A percentile compares a stretch with the other conserved stretches of the same genome.
Evolutionary conservation across 2,113 vertebrate genomes (phyloP).

Genomic region (Rostratula benghalensis): DNA sequence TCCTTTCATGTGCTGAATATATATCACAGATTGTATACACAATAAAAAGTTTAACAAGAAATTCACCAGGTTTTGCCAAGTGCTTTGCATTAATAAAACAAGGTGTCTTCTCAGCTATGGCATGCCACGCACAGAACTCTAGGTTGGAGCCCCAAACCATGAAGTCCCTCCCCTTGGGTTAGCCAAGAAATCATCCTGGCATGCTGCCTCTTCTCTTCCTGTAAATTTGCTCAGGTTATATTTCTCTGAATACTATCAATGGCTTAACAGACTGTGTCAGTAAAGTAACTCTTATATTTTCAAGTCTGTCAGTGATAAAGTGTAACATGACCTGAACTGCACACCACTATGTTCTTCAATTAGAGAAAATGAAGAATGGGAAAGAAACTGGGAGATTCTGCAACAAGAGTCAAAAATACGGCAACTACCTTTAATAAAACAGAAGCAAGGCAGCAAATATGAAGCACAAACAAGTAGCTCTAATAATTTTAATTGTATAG

Average conservation of each 20-base stretch:
- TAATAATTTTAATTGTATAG: background rate
- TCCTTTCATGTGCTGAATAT: background rate
- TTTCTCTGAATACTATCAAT: background rate
- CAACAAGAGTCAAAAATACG: background rate
- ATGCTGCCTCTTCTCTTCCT: background rate
- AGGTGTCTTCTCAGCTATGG: background rate
- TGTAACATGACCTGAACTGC: background rate
- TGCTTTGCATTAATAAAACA: background rate
- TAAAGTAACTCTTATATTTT: background rate
- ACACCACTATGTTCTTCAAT: background rate
- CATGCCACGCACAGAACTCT: background rate
- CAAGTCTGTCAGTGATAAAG: background rate
- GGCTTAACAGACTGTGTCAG: background rate
- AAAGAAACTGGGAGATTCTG: background rate
- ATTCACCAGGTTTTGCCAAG: background rate
- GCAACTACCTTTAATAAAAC: background rate
- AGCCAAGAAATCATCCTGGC: background rate
- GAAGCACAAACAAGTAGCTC: background rate
- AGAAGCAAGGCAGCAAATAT: background rate
- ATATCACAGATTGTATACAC: accelerated
- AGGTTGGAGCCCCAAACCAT: background rate
- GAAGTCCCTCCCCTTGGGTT: background rate
- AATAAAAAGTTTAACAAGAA: background rate
- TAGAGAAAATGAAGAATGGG: accelerated
- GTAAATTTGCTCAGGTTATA: background rate